phyloP scores from a whole-genome alignment of 1,140 invertebrate species.

The Zelostemma sp. region DNA sequence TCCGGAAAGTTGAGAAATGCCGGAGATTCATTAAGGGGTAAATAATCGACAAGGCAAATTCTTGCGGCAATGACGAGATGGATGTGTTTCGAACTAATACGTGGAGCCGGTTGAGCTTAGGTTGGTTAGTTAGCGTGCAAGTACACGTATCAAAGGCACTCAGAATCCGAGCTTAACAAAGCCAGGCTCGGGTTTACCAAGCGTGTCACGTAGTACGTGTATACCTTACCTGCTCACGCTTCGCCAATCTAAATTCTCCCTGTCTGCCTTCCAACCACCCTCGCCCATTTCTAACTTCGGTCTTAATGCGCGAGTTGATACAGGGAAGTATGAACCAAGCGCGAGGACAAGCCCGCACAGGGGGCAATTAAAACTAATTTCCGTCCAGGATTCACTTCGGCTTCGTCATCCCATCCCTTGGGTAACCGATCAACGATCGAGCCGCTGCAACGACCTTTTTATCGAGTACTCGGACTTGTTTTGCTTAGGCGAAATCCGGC shows the following conservation, averaged over 20 bases:
- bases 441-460: too few relatives aligned
- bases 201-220: conserved; percentile 69
- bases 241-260: conserved; percentile 60
- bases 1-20: too few relatives aligned
- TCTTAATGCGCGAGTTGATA: conserved; percentile 61
- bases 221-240: conserved; percentile 65
- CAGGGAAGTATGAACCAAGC: too few relatives aligned
- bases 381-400: conserved; percentile 32
- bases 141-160: conserved; percentile 72
- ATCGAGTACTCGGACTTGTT: too few relatives aligned
- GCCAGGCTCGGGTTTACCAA: conserved; percentile 68
- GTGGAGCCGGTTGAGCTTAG: conserved; percentile 62
- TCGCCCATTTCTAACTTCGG: conserved; percentile 61
- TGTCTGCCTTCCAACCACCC: conserved; percentile 41
- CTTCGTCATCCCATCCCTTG: conserved; percentile 20
- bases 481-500: too few relatives aligned
- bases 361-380: conserved; percentile 63
- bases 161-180: conserved; percentile 71
- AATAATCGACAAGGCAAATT: too few relatives aligned
- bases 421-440: conserved; percentile 28
- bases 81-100: conserved; percentile 48
- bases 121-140: conserved; percentile 72
- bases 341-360: conserved; percentile 56
- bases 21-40: too few relatives aligned
- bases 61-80: conserved; percentile 18